Conservation (phyloP, 2,888 invertebrate species). For the Euzetes globulus region DNA sequence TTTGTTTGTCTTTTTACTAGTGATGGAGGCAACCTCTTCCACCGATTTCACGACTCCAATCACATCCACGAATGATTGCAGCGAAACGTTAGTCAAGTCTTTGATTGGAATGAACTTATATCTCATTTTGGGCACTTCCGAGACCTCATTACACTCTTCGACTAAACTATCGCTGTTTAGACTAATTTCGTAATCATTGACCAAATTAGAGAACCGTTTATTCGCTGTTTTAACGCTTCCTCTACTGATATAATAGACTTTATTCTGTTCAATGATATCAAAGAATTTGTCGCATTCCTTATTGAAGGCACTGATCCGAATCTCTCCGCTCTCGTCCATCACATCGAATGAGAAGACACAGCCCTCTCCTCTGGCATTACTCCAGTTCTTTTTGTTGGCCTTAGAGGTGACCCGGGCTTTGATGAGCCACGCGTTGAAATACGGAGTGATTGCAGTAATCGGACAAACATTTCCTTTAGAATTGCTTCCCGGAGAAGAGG, state of each 20-base stretch:
- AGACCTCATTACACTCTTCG: constrained; percentile 51
- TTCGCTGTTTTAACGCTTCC: constrained; percentile 86
- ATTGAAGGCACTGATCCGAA: constrained; percentile 80
- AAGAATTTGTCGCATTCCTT: constrained; percentile 80
- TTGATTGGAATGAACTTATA: constrained; percentile 48
- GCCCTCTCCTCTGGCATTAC: constrained; percentile 76
- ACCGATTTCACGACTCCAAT: constrained; percentile 74
- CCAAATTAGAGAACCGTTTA: constrained; percentile 70
- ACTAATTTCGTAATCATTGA: constrained; percentile 95
- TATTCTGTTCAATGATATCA: constrained; percentile 69
- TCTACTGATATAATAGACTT: constrained; percentile 69
- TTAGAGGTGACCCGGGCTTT: constrained; percentile 81
- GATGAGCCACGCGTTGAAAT: constrained; percentile 91
- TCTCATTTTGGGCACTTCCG: constrained; percentile 46
- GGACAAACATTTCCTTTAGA: constrained; percentile 54
- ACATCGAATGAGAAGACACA: constrained; percentile 86
- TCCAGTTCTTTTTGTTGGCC: constrained; percentile 72
- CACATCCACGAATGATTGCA: constrained; percentile 59
- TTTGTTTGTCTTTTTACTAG: constrained; percentile 64
- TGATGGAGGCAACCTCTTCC: constrained; percentile 64
- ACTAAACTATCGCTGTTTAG: constrained; percentile 65
- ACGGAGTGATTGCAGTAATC: constrained; percentile 79
- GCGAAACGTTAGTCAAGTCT: constrained; percentile 44
- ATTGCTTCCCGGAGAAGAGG: background rate
- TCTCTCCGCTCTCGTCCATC: constrained; percentile 89